Evolutionary conservation across 37 sponge, comb jelly and placozoan genomes (phyloP).

Genomic region (Cliona cf. orientalis): DNA sequence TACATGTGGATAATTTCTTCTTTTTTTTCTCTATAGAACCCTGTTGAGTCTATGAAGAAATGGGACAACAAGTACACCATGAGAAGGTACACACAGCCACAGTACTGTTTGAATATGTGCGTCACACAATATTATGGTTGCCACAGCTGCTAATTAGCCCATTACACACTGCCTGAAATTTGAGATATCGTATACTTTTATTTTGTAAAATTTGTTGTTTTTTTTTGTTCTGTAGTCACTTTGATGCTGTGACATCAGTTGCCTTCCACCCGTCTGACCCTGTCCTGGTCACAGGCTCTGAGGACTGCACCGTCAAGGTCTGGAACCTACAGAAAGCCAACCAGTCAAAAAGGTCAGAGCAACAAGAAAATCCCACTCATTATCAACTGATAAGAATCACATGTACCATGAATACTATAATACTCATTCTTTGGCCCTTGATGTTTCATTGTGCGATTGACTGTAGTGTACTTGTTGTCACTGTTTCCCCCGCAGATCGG

Average conservation of each 20-base stretch:
- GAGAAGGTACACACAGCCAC: conserved; percentile 67
- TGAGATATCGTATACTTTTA: too few species aligned
- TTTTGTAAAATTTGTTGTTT: too few species aligned
- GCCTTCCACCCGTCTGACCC: conserved; percentile 86
- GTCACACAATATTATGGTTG: too few species aligned
- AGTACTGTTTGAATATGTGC: too few species aligned
- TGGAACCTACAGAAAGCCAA: conserved; percentile 84
- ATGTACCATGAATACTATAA: not conserved
- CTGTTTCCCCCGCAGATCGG: not conserved
- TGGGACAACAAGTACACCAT: conserved; percentile 83
- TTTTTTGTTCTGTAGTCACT: conserved; percentile 92
- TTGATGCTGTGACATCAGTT: conserved; percentile 85
- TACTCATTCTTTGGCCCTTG: not conserved
- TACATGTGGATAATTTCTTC: too few species aligned
- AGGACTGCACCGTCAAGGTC: conserved; percentile 62
- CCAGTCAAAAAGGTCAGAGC: conserved; percentile 39
- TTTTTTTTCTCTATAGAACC: conserved; percentile 3
- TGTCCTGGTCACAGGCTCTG: conserved; percentile 51
- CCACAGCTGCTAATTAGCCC: too few species aligned
- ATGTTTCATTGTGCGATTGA: not conserved
- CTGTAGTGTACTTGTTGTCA: not conserved
- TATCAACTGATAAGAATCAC: not conserved
- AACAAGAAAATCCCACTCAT: too few species aligned
- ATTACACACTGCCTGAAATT: too few species aligned
- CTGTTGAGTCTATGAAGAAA: conserved; percentile 50